A percentile compares a stretch with the other conserved stretches of the same genome.
Evolutionary conservation across 2,888 invertebrate genomes (phyloP).

Genomic region (Anthophora plumipes): DNA sequence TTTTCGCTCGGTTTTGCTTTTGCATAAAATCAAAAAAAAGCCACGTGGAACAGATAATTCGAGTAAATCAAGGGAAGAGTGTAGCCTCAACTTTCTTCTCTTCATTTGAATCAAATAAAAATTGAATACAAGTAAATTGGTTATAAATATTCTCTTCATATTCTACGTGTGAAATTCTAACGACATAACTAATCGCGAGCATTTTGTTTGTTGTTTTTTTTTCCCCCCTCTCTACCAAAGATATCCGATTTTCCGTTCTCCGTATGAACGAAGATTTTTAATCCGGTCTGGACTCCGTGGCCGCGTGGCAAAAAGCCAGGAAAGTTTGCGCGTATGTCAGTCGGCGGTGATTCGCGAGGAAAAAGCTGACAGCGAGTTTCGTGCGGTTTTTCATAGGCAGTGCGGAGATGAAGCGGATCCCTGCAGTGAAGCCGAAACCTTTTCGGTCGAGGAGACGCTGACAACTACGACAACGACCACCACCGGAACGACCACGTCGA

Average conservation of each 20-base stretch:
- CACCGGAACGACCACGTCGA: conserved; percentile 80
- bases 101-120: too few species aligned
- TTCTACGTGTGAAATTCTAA: too few species aligned
- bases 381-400: conserved; percentile 74
- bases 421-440: conserved; percentile 81
- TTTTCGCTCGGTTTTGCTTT: too few species aligned
- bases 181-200: not conserved
- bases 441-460: conserved; percentile 78
- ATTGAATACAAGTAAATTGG: too few species aligned
- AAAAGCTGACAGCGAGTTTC: conserved; percentile 23
- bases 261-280: conserved; percentile 1
- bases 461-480: conserved; percentile 65
- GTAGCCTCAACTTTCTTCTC: too few species aligned
- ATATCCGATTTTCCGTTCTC: not conserved
- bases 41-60: too few species aligned
- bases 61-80: too few species aligned
- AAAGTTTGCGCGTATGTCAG: not conserved
- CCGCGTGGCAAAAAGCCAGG: conserved; percentile 5
- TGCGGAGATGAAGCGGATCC: conserved; percentile 81
- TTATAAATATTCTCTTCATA: too few species aligned
- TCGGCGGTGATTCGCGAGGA: not conserved
- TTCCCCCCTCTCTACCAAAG: not conserved
- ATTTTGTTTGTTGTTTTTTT: not conserved
- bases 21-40: too few species aligned
- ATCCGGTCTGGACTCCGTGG: conserved; percentile 6